Evolutionary conservation across 2,888 invertebrate genomes (phyloP), one percentile per base, ranked within the genome.

Genomic region (Galeruca laticollis): DNA sequence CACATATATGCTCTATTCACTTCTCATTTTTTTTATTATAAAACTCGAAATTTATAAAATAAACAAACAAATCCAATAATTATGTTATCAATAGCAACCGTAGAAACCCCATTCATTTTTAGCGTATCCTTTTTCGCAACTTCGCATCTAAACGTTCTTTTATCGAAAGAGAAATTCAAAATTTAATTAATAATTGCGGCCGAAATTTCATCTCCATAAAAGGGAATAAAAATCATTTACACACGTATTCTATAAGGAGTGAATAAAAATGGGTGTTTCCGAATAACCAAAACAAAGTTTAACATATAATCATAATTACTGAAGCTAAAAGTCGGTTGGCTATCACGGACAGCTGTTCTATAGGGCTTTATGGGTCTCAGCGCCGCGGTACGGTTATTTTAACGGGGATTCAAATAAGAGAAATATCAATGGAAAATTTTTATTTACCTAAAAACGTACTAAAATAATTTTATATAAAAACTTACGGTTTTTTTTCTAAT

Each of bases 261-360:
- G 72, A 68, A 73, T 75, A 72, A 73, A 75, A 75, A 75, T 75
- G 74, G 71, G 71, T 65, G 74, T 73, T 73, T 54, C 61, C 64
- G 70, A 74, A 72, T 71, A 73, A 77, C 77, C 75, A 76, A 78
- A 78, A 77, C 76, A 76, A 73, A 74, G 73, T 78, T 76, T 75
- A 73, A 76, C 74, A 76, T 75, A 78, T 75, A 76, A 76, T 80
- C 78, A 77, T 83, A 83, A 84, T 83, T 83, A 82, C 80, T 78
- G 78, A 78, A 80, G 81, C 82, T 78, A 79, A 81, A 80, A 80
- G 81, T 80, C 81, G 84, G 84, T 85, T 85, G 85, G 84, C 82
- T 83, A 83, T 82, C 82, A 81, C 82, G 82, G 83, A 84, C 85
- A 85, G 85, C 84, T 85, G 85, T 84, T 84, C 81, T 71, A 66